These are phyloP conservation scores for Atrichornis clamosus DNA, from an alignment of 2,113 vertebrate genomes.

Conservation along the genomic window DNA sequence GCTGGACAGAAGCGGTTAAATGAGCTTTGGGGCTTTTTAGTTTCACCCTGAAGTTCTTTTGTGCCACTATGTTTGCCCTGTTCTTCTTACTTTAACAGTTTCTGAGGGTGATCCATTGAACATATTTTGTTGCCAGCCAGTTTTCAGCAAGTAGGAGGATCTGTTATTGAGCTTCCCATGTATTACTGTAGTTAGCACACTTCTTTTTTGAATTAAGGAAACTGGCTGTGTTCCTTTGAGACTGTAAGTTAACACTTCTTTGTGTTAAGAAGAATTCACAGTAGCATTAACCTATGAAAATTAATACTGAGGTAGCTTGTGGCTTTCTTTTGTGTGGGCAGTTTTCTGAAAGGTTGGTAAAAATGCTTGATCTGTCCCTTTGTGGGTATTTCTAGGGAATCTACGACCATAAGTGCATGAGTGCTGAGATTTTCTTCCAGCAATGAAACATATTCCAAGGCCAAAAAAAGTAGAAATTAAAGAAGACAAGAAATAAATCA, in stretches of 20 bases:
- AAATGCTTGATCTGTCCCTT: neutral
- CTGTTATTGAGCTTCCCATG: neutral
- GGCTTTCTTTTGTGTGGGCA: neutral
- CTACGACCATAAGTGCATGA: neutral
- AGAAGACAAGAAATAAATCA: neutral
- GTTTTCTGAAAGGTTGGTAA: neutral
- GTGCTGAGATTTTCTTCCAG: neutral
- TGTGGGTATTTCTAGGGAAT: neutral
- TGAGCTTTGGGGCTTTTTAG: neutral
- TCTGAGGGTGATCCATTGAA: neutral
- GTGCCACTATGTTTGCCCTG: neutral
- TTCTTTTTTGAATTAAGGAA: neutral
- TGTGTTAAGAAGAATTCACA: neutral
- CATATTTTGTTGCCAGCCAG: neutral
- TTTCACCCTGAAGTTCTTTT: neutral
- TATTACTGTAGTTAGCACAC: neutral
- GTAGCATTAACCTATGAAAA: neutral
- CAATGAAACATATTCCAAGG: neutral
- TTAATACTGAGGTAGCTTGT: neutral
- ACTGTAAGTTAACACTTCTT: neutral
- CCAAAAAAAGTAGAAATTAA: neutral
- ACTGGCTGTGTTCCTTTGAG: neutral
- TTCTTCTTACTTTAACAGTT: neutral
- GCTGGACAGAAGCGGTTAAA: neutral
- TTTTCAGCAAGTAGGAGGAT: neutral